Evolutionary conservation across 2,888 invertebrate species (phyloP), one percentile per base, ranked within the genome.

Genomic region (Drosophila testacea): DNA sequence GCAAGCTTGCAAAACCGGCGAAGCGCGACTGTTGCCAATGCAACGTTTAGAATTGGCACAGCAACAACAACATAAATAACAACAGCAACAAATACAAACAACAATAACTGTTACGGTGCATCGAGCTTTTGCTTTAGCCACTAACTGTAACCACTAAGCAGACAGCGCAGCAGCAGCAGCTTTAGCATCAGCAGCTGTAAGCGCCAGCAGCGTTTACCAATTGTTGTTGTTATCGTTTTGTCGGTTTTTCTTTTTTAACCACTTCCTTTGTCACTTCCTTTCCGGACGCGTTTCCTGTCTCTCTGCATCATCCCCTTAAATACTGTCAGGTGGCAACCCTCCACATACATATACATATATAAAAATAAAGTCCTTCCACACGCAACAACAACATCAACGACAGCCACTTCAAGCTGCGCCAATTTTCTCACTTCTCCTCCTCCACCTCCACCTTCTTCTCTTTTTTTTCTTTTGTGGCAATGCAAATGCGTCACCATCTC

Each of bases 11-110:
- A 81, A 83, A 89, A 87, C 85, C 89, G 89, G 88, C 85, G 88
- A 84, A 89, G 89, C 85, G 88, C 89, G 87, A 88, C 89, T 84
- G 89, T 88, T 84, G 83, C 89, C 84, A 84, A 84, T 84, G 84
- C 88, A 89, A 79, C 78, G 79, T 79, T 89, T 89, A 85, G 85
- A 85, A 85, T 85, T 85, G 89, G 85, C 85, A 89, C 85, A 89
- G 60, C 89, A 89, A 69, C 82, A 79, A 71, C 56, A 75, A 60
- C 63, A 73, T 66, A 9, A 42, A 61, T 51, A 57, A 41, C 41
- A 44, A 67, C 39, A 63, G 28, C 63, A 48, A 46, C 36, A 46
- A 54, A 62, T 22, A 44, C 69, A 66, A 50, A 60, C 59, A 82
- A 70, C 67, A 76, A 73, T 73, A 73, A 84, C 79, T 79, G 81